Base-by-base conservation (phyloP, 1,140 invertebrate species). In the Pachypsylla venusta region DNA sequence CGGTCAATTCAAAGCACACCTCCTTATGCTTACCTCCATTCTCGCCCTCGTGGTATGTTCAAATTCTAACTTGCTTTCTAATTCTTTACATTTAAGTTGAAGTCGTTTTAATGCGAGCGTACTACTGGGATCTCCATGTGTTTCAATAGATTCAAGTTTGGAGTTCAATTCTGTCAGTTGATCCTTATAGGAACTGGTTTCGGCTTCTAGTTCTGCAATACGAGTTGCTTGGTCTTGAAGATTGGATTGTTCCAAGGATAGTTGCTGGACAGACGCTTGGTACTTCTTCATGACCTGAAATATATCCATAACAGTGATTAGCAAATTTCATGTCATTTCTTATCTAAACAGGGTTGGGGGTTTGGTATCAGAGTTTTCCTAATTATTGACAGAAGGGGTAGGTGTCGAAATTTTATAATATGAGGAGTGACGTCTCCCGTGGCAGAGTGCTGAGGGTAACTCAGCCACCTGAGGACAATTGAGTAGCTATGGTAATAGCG, bases 211-310 rank as follows among this genome's bases (percentile, higher is more conserved):
- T 60, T 87, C 81, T 30, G 84, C 82, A 1, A 93, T 85, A 62
- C 87, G 81, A 7, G 82, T 81, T 28, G 83, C 81, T 48, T 89
- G 84, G 66, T 94, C 89, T 42, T 86, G 81, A 14, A 92, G 72
- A 60, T 81, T 83, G 57, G 78, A 79, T 66, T 94, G 89, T 67
- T 94, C 89, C 1, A 83, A 76, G 22, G 87, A 87, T 48, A 93
- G 76, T 67, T 93, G 87, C 65, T 85, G 82, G 0, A 95, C 89
- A 14, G 84, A 79, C 2, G 85, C 79, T 61, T 92, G 87, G 74
- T 93, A 95, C 70, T 95, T 95, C 72, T 92, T 93, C 75, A 95
- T 76, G 3, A 92, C 76, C 79, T 84, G 69, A n/a, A n/a, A n/a
- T n/a, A n/a, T n/a, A n/a, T n/a, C n/a, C n/a, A n/a, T n/a, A n/a